Evolutionary conservation across 2,888 invertebrate species (phyloP), one percentile per base, ranked within the genome.

Genomic region (Marronus borbonicus): DNA sequence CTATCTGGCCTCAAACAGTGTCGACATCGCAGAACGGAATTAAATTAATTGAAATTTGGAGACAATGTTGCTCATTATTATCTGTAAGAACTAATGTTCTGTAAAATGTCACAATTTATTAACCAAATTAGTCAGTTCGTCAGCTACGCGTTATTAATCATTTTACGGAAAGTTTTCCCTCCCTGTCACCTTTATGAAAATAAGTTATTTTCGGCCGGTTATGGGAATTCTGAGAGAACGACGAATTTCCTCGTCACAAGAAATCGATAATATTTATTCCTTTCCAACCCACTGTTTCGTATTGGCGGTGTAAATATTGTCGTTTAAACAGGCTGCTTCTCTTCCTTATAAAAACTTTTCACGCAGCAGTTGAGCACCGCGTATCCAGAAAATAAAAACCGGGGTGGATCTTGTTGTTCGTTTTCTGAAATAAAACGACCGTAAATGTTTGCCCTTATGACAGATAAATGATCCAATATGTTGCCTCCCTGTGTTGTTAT

Each of bases 401-500:
- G 24, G 60, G 60, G 72, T 14, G 60, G 58, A 44, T 60, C 24
- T 60, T 36, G 72, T 72, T 58, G 36, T 58, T 36, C 60, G 72
- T 24, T 58, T 72, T 60, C 72, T 72, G 60, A 72, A 72, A 72
- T 72, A 72, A 72, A 72, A 72, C 36, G 72, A 20, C 60, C 72
- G 72, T 72, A 72, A 72, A 72, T 60, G 72, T 39, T 52, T 72
- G 60, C 31, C 12, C 60, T 72, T 60, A 72, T 72, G 72, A 72
- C 60, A 72, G 20, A 72, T 72, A 72, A 72, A 72, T 72, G 72
- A 72, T 39, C 20, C 72, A 72, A 72, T 72, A 72, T 72, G 72
- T 72, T 60, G 58, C 60, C 39, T 60, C 24, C 10, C 20, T 44
- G 28, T 20, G 58, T 20, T 60, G 10, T 60, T 60, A 72, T 72